Evolutionary conservation across 2,113 vertebrate genomes (phyloP).

Genomic region (Brevimyrus niger): DNA sequence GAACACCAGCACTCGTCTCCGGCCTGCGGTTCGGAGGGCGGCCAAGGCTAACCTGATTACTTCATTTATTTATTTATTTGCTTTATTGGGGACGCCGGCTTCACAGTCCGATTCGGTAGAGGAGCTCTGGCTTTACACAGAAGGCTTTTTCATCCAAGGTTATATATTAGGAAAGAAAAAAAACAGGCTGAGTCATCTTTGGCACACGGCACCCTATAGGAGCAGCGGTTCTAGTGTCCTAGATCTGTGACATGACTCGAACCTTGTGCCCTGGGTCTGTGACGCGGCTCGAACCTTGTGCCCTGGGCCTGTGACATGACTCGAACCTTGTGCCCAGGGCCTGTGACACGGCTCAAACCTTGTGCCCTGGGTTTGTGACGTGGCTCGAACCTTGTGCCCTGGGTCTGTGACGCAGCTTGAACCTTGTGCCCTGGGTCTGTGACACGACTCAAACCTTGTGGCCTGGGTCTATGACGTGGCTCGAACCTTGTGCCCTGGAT

Average conservation of each 20-base stretch:
- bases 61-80: not conserved
- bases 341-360: no score
- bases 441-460: no score
- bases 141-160: not conserved
- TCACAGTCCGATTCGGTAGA: not conserved
- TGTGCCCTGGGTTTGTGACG: not conserved
- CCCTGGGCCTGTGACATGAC: no score
- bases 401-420: not conserved
- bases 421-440: no score
- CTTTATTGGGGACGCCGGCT: not conserved
- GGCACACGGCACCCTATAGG: not conserved
- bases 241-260: not conserved
- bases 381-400: not conserved
- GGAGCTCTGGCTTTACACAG: not conserved
- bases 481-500: not conserved
- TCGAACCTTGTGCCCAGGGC: not conserved
- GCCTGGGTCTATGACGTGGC: not conserved
- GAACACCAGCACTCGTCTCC: conserved; percentile 75
- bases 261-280: not conserved
- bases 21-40: conserved; percentile 69
- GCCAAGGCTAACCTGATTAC: not conserved
- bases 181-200: not conserved
- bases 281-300: not conserved
- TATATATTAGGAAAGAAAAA: not conserved
- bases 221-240: not conserved